These are phyloP conservation scores for Drosophila buzzatii DNA, from an alignment of 2,888 invertebrate species.

Conservation along the genomic window DNA sequence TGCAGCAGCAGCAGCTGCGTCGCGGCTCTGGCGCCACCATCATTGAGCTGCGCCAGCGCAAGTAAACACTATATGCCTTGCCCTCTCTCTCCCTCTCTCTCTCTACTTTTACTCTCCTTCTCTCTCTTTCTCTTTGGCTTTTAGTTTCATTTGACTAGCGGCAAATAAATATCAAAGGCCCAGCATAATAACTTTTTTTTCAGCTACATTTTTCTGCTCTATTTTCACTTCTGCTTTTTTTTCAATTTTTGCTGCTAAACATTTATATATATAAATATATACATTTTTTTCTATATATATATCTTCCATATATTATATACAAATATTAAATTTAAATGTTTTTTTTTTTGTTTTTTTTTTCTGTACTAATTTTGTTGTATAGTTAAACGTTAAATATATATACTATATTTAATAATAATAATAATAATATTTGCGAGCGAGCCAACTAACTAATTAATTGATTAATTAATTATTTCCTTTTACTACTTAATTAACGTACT, in stretches of 20 bases:
- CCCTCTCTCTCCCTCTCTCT: neutral
- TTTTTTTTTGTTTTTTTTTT: constrained; percentile 53
- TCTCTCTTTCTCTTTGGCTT: constrained; percentile 67
- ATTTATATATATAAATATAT: constrained; percentile 17
- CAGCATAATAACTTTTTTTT: neutral
- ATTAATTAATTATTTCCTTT: constrained; percentile 52
- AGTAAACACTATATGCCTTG: constrained; percentile 36
- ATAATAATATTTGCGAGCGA: constrained; percentile 22
- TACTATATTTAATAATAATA: constrained; percentile 2
- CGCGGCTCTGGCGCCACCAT: constrained; percentile 86
- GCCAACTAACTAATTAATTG: constrained; percentile 63
- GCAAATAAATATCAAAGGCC: constrained; percentile 85
- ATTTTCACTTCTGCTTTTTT: neutral
- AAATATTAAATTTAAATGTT: constrained; percentile 34
- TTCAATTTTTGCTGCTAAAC: constrained; percentile 7
- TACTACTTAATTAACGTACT: constrained; percentile 46
- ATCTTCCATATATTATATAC: constrained; percentile 28
- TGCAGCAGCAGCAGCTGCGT: constrained; percentile 73
- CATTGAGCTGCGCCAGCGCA: constrained; percentile 87
- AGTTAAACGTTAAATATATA: constrained; percentile 61
- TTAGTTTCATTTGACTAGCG: constrained; percentile 85
- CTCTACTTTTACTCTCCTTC: neutral
- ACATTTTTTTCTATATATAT: constrained; percentile 15
- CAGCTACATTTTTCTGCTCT: neutral
- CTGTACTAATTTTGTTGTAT: constrained; percentile 69